Evolutionary conservation across 2,113 vertebrate species (phyloP), one percentile per base, ranked within the genome.

Genomic region (Asarcornis scutulata): DNA sequence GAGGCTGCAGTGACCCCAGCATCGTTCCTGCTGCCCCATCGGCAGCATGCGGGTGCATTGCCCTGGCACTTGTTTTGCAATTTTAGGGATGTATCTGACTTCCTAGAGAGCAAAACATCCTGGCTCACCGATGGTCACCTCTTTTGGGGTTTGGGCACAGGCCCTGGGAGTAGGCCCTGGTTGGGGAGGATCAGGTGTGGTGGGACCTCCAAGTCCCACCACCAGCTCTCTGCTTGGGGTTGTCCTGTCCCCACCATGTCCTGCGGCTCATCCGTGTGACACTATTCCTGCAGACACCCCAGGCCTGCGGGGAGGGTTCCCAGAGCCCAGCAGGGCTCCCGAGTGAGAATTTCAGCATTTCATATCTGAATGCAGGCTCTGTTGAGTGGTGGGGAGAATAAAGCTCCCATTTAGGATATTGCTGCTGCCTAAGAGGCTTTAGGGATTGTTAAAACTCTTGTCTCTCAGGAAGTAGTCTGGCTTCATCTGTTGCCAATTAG

Each of bases 361-460:
- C 10, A 6, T 7, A 9, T 42, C 86, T 96, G 88, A 97, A 97
- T 93, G 53, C 73, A 27, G 23, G 48, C 83, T 96, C 86, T 96
- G 77, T 96, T 79, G 77, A 84, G 81, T 8, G 1, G 74, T n/a
- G 36, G 1, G 9, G 25, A 59, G 77, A 96, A 96, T 96, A 97
- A 96, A 93, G 90, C 88, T 94, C 40, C 88, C 92, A 92, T 95
- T 96, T 94, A 95, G 91, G 84, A 92, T 91, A 93, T 96, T 95
- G 86, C 88, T 96, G 80, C 67, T 89, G 83, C 79, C 81, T 97
- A 96, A 97, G 96, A 97, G 86, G 93, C 93, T 96, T 96, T 96
- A 94, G 69, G 86, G 95, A 92, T 97, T 96, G 91, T 92, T 93
- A 91, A 93, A 96, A 93, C 91, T 75, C 93, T 85, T 59, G 83